Evolutionary conservation across 92 coral and sea anemone species (phyloP).

Genomic region (Phenganax subtilis): DNA sequence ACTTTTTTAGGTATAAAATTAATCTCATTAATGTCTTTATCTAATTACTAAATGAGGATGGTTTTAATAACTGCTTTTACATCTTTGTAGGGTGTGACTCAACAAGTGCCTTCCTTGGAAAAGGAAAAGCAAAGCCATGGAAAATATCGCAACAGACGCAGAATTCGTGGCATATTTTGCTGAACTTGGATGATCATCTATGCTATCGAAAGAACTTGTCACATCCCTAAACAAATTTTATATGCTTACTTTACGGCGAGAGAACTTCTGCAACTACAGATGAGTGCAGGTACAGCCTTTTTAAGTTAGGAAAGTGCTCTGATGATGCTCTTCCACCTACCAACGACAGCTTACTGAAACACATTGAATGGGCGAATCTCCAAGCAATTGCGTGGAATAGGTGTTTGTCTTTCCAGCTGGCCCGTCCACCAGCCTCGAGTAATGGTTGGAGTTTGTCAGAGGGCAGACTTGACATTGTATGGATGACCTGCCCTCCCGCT

Average conservation of each 20-base stretch:
- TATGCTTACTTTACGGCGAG: too few species aligned
- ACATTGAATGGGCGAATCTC: constrained; percentile 30
- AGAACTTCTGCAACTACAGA: background rate
- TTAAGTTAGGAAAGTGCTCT: constrained; percentile 40
- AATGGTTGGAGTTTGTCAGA: constrained; percentile 31
- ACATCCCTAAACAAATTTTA: too few species aligned
- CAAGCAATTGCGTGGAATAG: constrained; percentile 39
- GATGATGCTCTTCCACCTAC: constrained; percentile 7
- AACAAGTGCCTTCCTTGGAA: too few species aligned
- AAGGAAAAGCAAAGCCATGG: too few species aligned
- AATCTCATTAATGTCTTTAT: too few species aligned
- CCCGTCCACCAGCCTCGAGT: constrained; percentile 23
- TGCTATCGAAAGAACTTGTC: too few species aligned
- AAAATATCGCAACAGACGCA: background rate
- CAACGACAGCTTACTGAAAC: too few species aligned
- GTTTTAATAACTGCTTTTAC: background rate
- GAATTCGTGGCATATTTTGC: background rate
- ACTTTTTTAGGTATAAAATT: too few species aligned
- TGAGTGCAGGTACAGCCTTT: constrained; percentile 26
- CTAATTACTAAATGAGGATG: too few species aligned
- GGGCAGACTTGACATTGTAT: background rate
- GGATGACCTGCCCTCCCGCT: constrained; percentile 41
- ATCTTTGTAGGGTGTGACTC: too few species aligned
- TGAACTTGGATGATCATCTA: background rate
- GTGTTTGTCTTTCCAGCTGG: constrained; percentile 1